Percentiles rank a stretch among this genome's conserved stretches.
phyloP scores from a whole-genome alignment of 2,888 invertebrate species.

The Caenorhabditis macrosperma region DNA sequence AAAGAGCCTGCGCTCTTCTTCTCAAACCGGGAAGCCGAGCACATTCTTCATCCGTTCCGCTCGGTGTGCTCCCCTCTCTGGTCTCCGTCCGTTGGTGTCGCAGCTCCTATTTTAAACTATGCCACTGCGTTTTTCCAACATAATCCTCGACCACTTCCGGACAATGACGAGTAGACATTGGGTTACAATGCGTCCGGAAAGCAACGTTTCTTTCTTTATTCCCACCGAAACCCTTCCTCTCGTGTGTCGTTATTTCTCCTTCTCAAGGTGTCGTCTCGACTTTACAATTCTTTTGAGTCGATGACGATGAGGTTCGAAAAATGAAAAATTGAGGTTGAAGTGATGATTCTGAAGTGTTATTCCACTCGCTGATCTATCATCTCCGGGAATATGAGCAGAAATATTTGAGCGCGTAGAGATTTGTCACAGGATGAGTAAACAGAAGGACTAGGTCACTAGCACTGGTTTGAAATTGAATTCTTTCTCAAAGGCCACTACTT shows the following conservation, averaged over 20 bases:
- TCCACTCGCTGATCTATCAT: slow-evolving; percentile 12
- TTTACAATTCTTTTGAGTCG: slow-evolving; percentile 5
- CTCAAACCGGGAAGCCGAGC: slow-evolving; percentile 15
- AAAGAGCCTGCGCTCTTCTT: slow-evolving; percentile 18
- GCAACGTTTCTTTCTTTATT: slow-evolving; percentile 29
- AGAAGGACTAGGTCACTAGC: slow-evolving; percentile 23
- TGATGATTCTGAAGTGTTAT: slow-evolving; percentile 49
- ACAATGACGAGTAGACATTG: slow-evolving; percentile 48
- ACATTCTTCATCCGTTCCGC: slow-evolving; percentile 45
- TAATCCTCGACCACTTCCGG: slow-evolving; percentile 52
- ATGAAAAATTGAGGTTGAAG: slow-evolving; percentile 13
- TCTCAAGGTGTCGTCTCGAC: neutral
- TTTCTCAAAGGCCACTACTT: neutral
- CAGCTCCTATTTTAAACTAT: slow-evolving; percentile 50
- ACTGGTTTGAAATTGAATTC: slow-evolving; percentile 30
- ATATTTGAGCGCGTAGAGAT: slow-evolving; percentile 24
- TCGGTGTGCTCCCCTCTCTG: slow-evolving; percentile 23
- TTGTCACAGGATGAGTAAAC: slow-evolving; percentile 44
- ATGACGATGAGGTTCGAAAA: slow-evolving; percentile 29
- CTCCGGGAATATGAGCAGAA: slow-evolving; percentile 25
- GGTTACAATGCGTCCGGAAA: slow-evolving; percentile 46
- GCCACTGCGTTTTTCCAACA: slow-evolving; percentile 46
- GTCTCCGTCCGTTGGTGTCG: slow-evolving; percentile 24
- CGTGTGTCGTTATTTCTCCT: neutral
- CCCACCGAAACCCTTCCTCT: slow-evolving; percentile 10